These are phyloP conservation scores for Murina feae DNA, from an alignment of 2,113 vertebrate genomes.

Conservation along the genomic window DNA sequence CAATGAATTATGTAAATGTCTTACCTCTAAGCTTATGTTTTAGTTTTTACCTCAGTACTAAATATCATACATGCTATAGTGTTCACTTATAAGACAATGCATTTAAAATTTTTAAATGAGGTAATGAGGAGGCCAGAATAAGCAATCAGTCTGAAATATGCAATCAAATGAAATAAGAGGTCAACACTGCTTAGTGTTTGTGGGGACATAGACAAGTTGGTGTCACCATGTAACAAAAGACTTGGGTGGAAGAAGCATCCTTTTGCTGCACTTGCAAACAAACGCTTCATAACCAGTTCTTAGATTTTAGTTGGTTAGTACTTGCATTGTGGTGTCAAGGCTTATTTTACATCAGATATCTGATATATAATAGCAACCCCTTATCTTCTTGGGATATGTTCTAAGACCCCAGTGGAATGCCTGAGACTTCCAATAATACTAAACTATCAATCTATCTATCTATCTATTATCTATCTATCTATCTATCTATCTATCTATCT, in stretches of 20 bases:
- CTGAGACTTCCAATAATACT: neutral
- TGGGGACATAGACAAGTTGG: slow-evolving; percentile 12
- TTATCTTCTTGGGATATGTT: neutral
- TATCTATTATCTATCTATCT: neutral
- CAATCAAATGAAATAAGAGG: slow-evolving; percentile 47
- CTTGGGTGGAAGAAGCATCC: too few relatives aligned
- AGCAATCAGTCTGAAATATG: slow-evolving; percentile 66
- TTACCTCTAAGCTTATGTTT: slow-evolving; percentile 60
- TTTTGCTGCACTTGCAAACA: neutral
- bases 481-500: too few relatives aligned
- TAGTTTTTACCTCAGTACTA: slow-evolving; percentile 65
- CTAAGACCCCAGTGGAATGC: neutral
- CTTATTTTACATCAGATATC: neutral
- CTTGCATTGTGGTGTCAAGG: neutral
- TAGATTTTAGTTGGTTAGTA: neutral
- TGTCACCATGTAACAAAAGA: neutral
- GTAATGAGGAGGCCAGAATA: slow-evolving; percentile 71
- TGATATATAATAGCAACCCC: neutral
- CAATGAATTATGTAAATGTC: slow-evolving; percentile 69
- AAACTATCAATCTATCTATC: neutral
- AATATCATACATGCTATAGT: slow-evolving; percentile 54
- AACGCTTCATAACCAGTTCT: neutral
- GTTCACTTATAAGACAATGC: slow-evolving; percentile 70
- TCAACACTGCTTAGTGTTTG: neutral
- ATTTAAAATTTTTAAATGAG: slow-evolving; percentile 74